These are phyloP conservation scores for Daubentonia madagascariensis DNA, from an alignment of 2,113 vertebrate genomes.

Conservation along the genomic window DNA sequence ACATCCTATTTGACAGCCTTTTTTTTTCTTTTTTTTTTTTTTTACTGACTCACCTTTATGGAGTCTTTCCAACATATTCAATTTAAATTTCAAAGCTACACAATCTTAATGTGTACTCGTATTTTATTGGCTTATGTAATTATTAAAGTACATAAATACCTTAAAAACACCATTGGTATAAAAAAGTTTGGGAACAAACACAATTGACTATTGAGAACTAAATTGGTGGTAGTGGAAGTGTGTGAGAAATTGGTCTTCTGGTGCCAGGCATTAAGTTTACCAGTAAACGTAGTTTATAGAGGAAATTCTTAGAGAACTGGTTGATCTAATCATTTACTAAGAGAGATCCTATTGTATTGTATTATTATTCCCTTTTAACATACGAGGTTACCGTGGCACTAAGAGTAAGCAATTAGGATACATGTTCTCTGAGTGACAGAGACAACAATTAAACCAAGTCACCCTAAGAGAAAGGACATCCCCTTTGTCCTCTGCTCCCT, in stretches of 20 bases:
- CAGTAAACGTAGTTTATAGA: neutral
- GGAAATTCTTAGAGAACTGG: neutral
- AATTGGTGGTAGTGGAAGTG: rapidly evolving
- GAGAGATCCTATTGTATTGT: rapidly evolving
- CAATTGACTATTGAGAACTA: neutral
- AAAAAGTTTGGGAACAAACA: neutral
- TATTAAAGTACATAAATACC: neutral
- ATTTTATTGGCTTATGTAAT: neutral
- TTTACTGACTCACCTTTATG: neutral
- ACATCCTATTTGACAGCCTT: neutral
- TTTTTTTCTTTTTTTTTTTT: neutral
- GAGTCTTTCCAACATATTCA: neutral
- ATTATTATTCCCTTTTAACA: neutral
- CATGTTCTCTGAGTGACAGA: neutral
- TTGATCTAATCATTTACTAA: neutral
- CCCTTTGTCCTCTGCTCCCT: neutral
- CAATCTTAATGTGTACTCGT: neutral
- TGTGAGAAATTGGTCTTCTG: neutral
- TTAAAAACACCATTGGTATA: neutral
- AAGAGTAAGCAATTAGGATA: neutral
- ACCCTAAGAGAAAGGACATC: neutral
- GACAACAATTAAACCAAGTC: neutral
- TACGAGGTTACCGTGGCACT: too few species aligned
- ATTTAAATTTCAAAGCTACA: neutral
- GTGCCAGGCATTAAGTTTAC: neutral